Evolutionary conservation across 2,888 invertebrate genomes (phyloP).

Genomic region (Agrotis segetum): DNA sequence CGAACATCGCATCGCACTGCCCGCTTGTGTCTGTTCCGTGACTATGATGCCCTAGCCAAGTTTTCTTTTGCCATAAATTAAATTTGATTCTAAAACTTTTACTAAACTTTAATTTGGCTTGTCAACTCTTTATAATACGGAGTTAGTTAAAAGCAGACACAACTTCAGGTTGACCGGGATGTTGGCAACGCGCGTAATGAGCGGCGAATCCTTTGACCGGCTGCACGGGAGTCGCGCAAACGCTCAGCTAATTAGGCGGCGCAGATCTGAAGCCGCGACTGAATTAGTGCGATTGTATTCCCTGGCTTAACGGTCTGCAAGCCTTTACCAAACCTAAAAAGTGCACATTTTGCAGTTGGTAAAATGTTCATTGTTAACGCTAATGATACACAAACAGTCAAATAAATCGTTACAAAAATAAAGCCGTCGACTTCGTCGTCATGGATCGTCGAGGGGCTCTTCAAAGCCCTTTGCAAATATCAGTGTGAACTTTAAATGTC

Average conservation of each 20-base stretch:
- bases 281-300: constrained; percentile 85
- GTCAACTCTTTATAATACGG: constrained; percentile 64
- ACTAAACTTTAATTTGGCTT: constrained; percentile 70
- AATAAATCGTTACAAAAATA: constrained; percentile 42
- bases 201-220: constrained; percentile 89
- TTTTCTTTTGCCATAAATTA: constrained; percentile 79
- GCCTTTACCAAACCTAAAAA: constrained; percentile 72
- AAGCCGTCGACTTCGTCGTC: constrained; percentile 25
- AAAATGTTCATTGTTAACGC: constrained; percentile 34
- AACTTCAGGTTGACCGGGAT: constrained; percentile 77
- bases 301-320: constrained; percentile 77
- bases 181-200: constrained; percentile 85
- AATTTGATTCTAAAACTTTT: constrained; percentile 70
- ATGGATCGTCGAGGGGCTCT: constrained; percentile 67
- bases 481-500: constrained; percentile 89
- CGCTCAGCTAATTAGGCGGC: constrained; percentile 88
- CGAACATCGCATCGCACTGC: constrained; percentile 88
- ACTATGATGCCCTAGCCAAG: constrained; percentile 80
- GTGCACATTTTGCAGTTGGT: constrained; percentile 53
- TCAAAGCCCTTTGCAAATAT: constrained; percentile 80
- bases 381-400: constrained; percentile 46
- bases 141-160: constrained; percentile 79
- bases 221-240: constrained; percentile 81
- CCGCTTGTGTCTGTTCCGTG: constrained; percentile 86
- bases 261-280: constrained; percentile 86